Conservation (phyloP, 2,888 invertebrate species). For the Dendrolimus pini region DNA sequence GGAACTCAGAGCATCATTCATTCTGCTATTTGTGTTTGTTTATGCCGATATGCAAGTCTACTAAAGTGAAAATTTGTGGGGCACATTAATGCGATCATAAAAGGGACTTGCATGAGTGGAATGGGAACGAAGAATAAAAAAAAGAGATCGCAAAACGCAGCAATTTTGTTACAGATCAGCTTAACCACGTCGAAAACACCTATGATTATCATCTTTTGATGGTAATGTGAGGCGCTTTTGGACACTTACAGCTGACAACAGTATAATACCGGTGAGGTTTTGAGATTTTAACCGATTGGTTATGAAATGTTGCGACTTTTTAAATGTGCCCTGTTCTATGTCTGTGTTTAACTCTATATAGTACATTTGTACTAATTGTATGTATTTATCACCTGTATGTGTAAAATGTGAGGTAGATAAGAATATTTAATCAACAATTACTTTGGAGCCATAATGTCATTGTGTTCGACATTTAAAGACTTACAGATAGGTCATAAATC, state of each 20-base stretch:
- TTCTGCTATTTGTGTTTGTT: conserved; percentile 55
- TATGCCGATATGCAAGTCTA: conserved; percentile 17
- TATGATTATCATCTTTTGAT: conserved; percentile 77
- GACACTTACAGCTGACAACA: conserved; percentile 66
- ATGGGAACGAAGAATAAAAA: conserved; percentile 40
- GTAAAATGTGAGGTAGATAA: background rate
- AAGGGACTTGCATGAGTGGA: conserved; percentile 51
- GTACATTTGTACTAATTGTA: conserved; percentile 20
- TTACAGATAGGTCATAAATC: no score
- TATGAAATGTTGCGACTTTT: conserved; percentile 31
- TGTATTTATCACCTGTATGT: conserved; percentile 11
- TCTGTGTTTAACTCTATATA: conserved; percentile 29
- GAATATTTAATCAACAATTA: no score
- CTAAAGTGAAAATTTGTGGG: conserved; percentile 22
- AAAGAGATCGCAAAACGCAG: conserved; percentile 69
- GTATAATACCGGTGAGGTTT: conserved; percentile 66
- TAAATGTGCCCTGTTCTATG: conserved; percentile 51
- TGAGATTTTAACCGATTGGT: conserved; percentile 48
- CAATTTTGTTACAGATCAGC: conserved; percentile 75
- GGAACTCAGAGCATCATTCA: conserved; percentile 12
- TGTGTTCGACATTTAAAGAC: no score
- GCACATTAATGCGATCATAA: conserved; percentile 39
- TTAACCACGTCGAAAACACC: conserved; percentile 76
- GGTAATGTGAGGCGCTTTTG: conserved; percentile 70
- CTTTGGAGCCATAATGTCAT: no score